A percentile compares a stretch with the other conserved stretches of the same genome.
These are phyloP conservation scores for Anthrax anthrax DNA, from an alignment of 2,888 invertebrate genomes.

Conservation along the genomic window DNA sequence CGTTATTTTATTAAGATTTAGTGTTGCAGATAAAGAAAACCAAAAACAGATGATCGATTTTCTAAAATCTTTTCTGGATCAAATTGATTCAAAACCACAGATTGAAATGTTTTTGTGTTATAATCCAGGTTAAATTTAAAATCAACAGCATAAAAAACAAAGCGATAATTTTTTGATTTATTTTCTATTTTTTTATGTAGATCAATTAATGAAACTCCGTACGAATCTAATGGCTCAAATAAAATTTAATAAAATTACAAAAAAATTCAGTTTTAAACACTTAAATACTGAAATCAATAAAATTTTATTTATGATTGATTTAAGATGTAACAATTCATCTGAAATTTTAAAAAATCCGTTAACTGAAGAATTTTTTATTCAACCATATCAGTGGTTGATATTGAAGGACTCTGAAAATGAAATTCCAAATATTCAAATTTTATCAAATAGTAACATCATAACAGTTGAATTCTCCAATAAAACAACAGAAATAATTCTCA, in stretches of 20 bases:
- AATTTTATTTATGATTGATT: conserved; percentile 3
- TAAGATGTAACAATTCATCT: conserved; percentile 2
- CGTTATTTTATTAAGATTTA: neutral
- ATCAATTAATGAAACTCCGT: too few species aligned
- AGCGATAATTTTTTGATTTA: too few species aligned
- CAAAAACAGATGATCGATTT: too few species aligned
- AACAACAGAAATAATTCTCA: too few species aligned
- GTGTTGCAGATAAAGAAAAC: too few species aligned
- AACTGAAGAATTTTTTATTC: neutral
- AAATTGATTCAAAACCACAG: neutral
- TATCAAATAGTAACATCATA: conserved; percentile 7
- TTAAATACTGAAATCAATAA: neutral
- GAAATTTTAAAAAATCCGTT: neutral
- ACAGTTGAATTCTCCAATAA: neutral
- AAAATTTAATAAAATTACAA: too few species aligned
- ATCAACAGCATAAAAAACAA: too few species aligned
- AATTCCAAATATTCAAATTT: conserved; percentile 4
- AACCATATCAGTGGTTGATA: conserved; percentile 7
- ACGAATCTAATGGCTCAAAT: too few species aligned
- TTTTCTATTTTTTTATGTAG: too few species aligned
- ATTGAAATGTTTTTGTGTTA: neutral
- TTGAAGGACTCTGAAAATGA: neutral
- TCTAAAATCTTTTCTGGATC: neutral
- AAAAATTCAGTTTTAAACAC: too few species aligned
- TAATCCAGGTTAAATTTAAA: neutral